These are phyloP conservation scores for Syrrhaptes paradoxus DNA, from an alignment of 2,113 vertebrate genomes.

Conservation along the genomic window DNA sequence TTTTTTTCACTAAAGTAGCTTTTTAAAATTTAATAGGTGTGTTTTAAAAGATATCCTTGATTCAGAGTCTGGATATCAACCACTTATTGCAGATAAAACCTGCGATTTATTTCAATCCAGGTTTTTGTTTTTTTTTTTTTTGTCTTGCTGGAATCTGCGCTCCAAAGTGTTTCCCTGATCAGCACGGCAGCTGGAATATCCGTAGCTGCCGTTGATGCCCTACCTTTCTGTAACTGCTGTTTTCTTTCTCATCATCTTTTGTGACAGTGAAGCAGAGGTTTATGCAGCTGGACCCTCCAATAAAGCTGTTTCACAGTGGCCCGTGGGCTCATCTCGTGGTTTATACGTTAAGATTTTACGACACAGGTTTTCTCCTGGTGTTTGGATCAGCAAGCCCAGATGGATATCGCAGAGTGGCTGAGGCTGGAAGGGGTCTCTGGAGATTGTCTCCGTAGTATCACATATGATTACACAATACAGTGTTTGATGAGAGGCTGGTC, in stretches of 20 bases:
- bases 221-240: accelerated
- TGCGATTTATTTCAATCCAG: not conserved
- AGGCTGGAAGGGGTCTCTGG: not conserved
- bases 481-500: not conserved
- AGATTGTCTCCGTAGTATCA: not conserved
- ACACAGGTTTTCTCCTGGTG: not conserved
- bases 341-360: not conserved
- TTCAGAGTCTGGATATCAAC: not conserved
- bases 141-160: accelerated
- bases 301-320: no score
- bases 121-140: not conserved
- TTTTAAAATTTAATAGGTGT: not conserved
- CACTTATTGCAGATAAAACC: not conserved
- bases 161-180: not conserved
- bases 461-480: not conserved
- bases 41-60: not conserved
- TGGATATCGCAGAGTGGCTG: not conserved
- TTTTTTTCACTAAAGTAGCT: not conserved
- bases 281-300: not conserved
- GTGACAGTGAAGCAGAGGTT: not conserved
- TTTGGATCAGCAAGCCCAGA: not conserved
- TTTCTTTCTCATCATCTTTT: not conserved
- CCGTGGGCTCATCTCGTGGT: accelerated
- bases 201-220: not conserved
- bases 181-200: not conserved